Evolutionary conservation across 30 jellyfish, hydroid and myxozoan genomes (phyloP), one percentile per base, ranked within the genome.

Genomic region (Aurelia coerulea): DNA sequence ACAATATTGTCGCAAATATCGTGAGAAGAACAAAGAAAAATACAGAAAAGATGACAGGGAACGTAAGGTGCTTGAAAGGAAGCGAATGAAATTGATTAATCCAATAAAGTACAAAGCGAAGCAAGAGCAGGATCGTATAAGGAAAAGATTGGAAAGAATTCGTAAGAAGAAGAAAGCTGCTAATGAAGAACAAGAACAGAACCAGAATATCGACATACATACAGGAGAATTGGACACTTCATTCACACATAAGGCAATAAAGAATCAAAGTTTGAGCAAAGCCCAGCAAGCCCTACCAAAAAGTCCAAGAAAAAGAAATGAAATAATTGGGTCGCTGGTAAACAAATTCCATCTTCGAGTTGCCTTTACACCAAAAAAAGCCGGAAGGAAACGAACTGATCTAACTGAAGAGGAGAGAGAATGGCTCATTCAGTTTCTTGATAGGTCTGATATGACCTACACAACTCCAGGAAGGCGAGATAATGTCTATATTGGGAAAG

Each of bases 271-370:
- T 37, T 33, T 85, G 66, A 46, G 64, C 35, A 46, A 62, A 65
- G 94, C 94, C 66, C 83, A 56, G 51, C 74, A 73, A 15, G 83
- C 80, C 50, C 89, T 85, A 13, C 88, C 82, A 31, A 54, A 85
- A 3, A 85, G 94, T 64, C 94, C 74, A 31, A 34, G 56, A 15
- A 73, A 85, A 54, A 41, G 68, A 62, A 73, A 53, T 31, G 83
- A 69, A 58, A 69, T 84, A 33, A 11, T 72, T 37, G 0, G 46
- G 51, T 17, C 64, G 9, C 9, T 69, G 1, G 93, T 80, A 19
- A 37, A 77, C 39, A 82, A 82, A 32, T 73, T 35, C 83, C 87
- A 82, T 19, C 49, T 82, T 13, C 49, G 64, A 5, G 60, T 80
- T 8, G 12, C 18, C n/a, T 68, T 64, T 19, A 16, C 35, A 5